Evolutionary conservation across 2,888 invertebrate species (phyloP).

Genomic region (Drosophila atripex): DNA sequence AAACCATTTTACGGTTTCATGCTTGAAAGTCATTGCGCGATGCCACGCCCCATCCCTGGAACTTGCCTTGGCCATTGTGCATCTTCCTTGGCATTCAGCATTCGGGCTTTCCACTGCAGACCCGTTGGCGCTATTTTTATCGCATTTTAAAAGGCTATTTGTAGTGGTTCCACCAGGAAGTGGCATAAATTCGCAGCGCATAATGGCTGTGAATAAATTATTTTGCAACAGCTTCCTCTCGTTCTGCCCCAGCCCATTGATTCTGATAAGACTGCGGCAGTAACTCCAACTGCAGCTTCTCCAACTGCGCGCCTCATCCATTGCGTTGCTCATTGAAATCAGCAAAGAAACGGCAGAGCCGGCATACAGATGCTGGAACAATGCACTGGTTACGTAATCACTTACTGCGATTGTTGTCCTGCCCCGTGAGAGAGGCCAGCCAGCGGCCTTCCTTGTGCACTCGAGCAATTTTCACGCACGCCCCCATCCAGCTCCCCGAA

Average conservation of each 20-base stretch:
- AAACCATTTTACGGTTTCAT: constrained; percentile 79
- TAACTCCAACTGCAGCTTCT: constrained; percentile 17
- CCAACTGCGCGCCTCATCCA: constrained; percentile 40
- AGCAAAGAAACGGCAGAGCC: constrained; percentile 40
- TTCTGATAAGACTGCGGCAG: constrained; percentile 60
- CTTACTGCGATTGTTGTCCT: constrained; percentile 77
- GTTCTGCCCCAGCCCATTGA: constrained; percentile 51
- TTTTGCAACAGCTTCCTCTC: constrained; percentile 63
- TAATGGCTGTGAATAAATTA: constrained; percentile 81
- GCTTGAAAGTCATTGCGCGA: constrained; percentile 69
- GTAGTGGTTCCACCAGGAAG: constrained; percentile 80
- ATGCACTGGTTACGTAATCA: constrained; percentile 77
- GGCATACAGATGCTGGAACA: constrained; percentile 55
- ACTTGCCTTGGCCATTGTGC: constrained; percentile 49
- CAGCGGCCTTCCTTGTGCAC: constrained; percentile 73
- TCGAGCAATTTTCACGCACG: constrained; percentile 78
- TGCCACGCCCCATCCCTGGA: constrained; percentile 41
- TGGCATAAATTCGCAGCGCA: constrained; percentile 78
- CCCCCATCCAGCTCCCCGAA: constrained; percentile 54
- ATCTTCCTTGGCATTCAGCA: constrained; percentile 48
- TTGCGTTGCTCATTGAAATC: constrained; percentile 76
- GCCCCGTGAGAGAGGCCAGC: constrained; percentile 59
- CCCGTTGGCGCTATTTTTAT: constrained; percentile 80
- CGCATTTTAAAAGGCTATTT: constrained; percentile 81
- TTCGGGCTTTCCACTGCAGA: constrained; percentile 36